Conservation (phyloP, 2,113 vertebrate genomes). For the Scomber japonicus region DNA sequence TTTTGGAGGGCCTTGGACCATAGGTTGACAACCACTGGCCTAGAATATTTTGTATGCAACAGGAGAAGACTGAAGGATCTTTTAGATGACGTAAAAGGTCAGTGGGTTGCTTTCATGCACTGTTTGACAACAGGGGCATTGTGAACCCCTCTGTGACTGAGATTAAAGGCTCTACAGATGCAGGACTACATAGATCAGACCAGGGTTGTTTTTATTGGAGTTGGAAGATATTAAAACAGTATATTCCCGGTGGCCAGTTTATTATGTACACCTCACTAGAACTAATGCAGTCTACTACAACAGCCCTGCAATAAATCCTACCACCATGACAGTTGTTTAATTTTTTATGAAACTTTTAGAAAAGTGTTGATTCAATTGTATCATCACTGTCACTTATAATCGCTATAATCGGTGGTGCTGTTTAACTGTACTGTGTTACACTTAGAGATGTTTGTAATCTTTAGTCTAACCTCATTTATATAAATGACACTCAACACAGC, state of each 20-base stretch:
- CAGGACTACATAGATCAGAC: neutral
- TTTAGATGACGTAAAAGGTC: constrained; percentile 19
- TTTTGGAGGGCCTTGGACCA: too few species aligned
- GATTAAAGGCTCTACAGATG: constrained; percentile 35
- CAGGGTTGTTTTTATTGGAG: neutral
- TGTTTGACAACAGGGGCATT: neutral
- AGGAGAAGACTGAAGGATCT: neutral
- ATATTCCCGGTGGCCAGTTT: neutral
- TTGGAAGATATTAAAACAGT: neutral
- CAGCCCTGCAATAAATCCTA: neutral
- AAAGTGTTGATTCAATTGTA: too few species aligned
- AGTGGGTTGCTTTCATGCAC: constrained; percentile 21
- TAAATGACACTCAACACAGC: too few species aligned
- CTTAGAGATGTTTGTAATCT: too few species aligned
- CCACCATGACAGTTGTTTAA: neutral
- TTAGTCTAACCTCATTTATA: too few species aligned
- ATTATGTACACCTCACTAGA: neutral
- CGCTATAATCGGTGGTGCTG: too few species aligned
- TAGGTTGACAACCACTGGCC: neutral
- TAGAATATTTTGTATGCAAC: neutral
- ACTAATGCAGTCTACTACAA: neutral
- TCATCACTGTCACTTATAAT: too few species aligned
- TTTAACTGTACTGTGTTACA: too few species aligned
- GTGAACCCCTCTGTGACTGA: neutral
- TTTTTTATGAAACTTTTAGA: too few species aligned